These are phyloP conservation scores for Archilochus colubris DNA, from an alignment of 2,113 vertebrate genomes.

Conservation along the genomic window DNA sequence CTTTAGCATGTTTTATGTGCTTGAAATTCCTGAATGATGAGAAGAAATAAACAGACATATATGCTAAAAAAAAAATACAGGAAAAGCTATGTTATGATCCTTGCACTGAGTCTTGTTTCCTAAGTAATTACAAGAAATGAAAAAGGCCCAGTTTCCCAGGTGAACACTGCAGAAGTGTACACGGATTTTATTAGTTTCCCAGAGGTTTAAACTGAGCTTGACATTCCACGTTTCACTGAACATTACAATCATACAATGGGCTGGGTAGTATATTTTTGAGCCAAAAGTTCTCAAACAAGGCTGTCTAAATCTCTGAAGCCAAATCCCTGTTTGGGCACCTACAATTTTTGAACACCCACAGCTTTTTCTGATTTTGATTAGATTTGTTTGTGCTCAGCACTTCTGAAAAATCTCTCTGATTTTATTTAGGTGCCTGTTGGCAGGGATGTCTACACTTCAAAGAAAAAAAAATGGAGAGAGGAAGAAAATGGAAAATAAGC, in stretches of 20 bases:
- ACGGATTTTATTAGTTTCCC: constrained; percentile 47
- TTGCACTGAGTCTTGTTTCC: constrained; percentile 1
- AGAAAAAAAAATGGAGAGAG: neutral
- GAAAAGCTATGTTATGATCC: neutral
- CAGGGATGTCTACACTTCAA: constrained; percentile 12
- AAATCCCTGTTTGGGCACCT: constrained; percentile 49
- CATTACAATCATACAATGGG: constrained; percentile 7
- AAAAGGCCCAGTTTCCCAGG: constrained; percentile 27
- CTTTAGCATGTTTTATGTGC: constrained; percentile 10
- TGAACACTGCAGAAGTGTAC: neutral
- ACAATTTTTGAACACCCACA: constrained; percentile 49
- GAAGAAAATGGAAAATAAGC: constrained; percentile 48
- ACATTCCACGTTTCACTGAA: constrained; percentile 50
- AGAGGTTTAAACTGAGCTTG: constrained; percentile 52
- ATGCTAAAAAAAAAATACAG: neutral
- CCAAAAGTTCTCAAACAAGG: constrained; percentile 44
- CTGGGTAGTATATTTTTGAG: constrained; percentile 23
- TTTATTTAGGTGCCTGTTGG: constrained; percentile 53
- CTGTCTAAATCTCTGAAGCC: neutral
- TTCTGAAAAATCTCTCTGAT: constrained; percentile 28
- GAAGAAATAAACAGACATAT: constrained; percentile 6
- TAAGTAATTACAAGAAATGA: constrained; percentile 12
- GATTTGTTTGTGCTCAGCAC: constrained; percentile 22
- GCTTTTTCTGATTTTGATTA: constrained; percentile 58
- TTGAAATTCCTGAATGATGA: constrained; percentile 32